Evolutionary conservation across 2,888 invertebrate genomes (phyloP), one percentile per base, ranked within the genome.

Genomic region (Ellobium chinense): DNA sequence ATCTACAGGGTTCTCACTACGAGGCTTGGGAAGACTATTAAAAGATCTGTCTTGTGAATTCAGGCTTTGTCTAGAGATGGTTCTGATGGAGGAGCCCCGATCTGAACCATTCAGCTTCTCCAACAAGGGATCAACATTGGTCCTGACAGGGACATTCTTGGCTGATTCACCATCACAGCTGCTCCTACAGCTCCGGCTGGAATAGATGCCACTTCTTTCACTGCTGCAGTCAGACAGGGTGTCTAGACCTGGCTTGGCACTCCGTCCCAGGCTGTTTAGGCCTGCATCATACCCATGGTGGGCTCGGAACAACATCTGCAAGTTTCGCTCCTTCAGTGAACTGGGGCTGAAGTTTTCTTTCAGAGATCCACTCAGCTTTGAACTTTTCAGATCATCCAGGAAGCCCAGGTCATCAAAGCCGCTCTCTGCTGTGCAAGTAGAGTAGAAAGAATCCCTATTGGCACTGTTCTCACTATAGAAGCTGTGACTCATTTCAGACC

Each of bases 301-400:
- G 34, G 72, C 81, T 14, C 56, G 54, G 65, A 39, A 72, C 73
- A 39, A 72, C 66, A 63, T 54, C 56, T 56, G 70, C 39, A 76
- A 37, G 66, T 86, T 87, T 46, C 87, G 87, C 78, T 90, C 89
- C 70, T 85, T 85, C 76, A 90, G 75, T 21, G 90, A 90, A 7
- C 84, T 85, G 2, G 89, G 88, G 80, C 89, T 89, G 74, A 86
- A 89, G 81, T 90, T 91, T 24, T 88, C 90, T 72, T 89, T 87
- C 27, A 90, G 78, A 4, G 90, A 91, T 18, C 83, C 82, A 73
- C 86, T 81, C 18, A 84, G 66, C 62, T 75, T 76, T n/a, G 73
- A 72, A 2, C 56, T 60, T 14, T 74, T 68, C 21, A 82, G 80
- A n/a, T 85, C 84, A 37, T 79, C 76, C 27, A 74, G 72, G 36